Base-by-base conservation (phyloP, 2,113 vertebrate species). In the Noctilio leporinus region DNA sequence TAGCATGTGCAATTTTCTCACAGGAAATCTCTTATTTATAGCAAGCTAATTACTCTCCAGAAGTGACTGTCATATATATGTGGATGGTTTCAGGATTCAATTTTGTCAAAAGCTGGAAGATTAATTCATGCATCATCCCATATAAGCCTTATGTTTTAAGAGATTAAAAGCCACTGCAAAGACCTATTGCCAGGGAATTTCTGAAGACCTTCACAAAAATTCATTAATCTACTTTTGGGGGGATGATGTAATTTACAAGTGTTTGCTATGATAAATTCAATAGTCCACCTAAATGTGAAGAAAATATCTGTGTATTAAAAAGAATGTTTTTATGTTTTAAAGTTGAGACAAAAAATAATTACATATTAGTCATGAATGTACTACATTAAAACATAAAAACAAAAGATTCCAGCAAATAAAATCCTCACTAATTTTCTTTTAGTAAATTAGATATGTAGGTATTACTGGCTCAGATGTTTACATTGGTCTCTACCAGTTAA, bases 201-300 rank as follows among this genome's bases (percentile, higher is more conserved):
- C 92, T 93, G 85, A 93, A 80, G 57, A 0, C 96, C 40, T 93
- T 95, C 73, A 94, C 93, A 97, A 82, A 91, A 96, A 95, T 86
- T 81, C 49, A 96, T 81, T 97, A 62, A 95, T 94, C 20, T 95
- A 86, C 86, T 95, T 98, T 96, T 93, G 95, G 96, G 76, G 76
- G 53, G 92, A 85, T 45, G 87, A 94, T 95, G 93, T 88, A 97
- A 96, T 91, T 94, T 96, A 92, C 64, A 72, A 97, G 89, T 89
- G 92, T 95, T 95, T 97, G 90, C 77, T 2, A 1, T 95, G 94
- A 95, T 53, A 72, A 97, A 89, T 96, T 97, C 95, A 94, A 91
- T 92, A 85, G 93, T 96, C 96, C 90, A 96, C n/a, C 45, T 94
- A 97, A 98, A 57, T 95, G 93, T 95, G 65, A 72, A 96, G 92